Conservation (phyloP, 2,113 vertebrate genomes). For the Chamaetylas fuelleborni region DNA sequence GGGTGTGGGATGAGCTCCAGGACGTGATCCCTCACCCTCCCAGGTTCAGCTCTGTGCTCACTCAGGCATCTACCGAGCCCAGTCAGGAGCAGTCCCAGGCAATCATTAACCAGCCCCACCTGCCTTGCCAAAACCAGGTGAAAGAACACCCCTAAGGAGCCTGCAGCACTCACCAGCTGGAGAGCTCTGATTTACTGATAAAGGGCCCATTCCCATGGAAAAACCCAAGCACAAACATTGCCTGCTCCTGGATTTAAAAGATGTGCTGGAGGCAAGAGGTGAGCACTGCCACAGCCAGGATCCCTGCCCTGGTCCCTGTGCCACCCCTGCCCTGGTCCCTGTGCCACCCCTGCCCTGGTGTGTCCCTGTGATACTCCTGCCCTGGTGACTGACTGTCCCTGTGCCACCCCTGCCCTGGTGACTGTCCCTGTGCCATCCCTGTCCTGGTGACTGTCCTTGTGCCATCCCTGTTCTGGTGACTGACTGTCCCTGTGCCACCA, state of each 20-base stretch:
- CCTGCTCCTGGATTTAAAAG: neutral
- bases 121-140: neutral
- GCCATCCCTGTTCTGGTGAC: rapidly evolving
- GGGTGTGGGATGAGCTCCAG: neutral
- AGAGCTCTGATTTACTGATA: neutral
- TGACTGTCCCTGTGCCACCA: neutral
- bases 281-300: rapidly evolving
- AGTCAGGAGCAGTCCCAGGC: neutral
- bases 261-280: neutral
- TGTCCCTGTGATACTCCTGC: neutral
- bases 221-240: neutral
- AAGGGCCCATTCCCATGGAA: neutral
- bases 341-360: rapidly evolving
- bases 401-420: neutral
- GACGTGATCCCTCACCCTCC: rapidly evolving
- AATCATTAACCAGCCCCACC: constrained; percentile 29
- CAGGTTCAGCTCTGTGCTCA: neutral
- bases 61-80: neutral
- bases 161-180: rapidly evolving
- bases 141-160: neutral
- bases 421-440: neutral
- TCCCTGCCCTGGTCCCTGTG: neutral
- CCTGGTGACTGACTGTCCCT: neutral
- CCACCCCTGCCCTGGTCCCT: neutral
- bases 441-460: neutral